Conservation (phyloP, 2,113 vertebrate species). For the Pachypanchax playfairii region DNA sequence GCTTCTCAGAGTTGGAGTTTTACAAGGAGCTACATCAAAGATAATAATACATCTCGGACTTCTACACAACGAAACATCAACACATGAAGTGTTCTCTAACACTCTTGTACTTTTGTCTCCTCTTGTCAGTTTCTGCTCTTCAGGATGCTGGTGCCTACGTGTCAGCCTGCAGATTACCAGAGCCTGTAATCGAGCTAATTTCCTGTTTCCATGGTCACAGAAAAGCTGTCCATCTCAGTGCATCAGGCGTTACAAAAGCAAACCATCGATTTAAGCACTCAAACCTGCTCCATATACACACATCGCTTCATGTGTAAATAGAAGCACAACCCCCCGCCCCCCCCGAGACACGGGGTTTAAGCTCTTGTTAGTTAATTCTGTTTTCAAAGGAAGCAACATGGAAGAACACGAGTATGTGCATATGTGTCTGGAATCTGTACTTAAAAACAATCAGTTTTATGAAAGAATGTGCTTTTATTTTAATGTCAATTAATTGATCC, state of each 20-base stretch:
- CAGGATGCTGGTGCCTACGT: slow-evolving; percentile 35
- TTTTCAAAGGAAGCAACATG: background rate
- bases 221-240: slow-evolving; percentile 55
- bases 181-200: slow-evolving; percentile 53
- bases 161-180: slow-evolving; percentile 43
- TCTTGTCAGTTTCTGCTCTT: slow-evolving; percentile 27
- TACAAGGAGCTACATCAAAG: background rate
- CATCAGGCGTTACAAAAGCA: slow-evolving; percentile 50
- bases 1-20: slow-evolving; percentile 17
- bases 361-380: slow-evolving; percentile 1
- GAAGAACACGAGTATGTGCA: background rate
- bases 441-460: too few relatives aligned
- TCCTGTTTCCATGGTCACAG: slow-evolving; percentile 67
- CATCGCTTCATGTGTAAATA: background rate
- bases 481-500: too few relatives aligned
- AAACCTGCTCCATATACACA: slow-evolving; percentile 13
- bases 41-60: background rate
- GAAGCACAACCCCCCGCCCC: background rate
- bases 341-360: background rate
- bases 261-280: slow-evolving; percentile 33
- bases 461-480: too few relatives aligned
- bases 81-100: slow-evolving; percentile 21
- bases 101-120: background rate
- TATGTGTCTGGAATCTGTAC: too few relatives aligned
- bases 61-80: slow-evolving; percentile 18